These are phyloP conservation scores for Lottia scabra DNA, from an alignment of 2,888 invertebrate species.

Conservation along the genomic window DNA sequence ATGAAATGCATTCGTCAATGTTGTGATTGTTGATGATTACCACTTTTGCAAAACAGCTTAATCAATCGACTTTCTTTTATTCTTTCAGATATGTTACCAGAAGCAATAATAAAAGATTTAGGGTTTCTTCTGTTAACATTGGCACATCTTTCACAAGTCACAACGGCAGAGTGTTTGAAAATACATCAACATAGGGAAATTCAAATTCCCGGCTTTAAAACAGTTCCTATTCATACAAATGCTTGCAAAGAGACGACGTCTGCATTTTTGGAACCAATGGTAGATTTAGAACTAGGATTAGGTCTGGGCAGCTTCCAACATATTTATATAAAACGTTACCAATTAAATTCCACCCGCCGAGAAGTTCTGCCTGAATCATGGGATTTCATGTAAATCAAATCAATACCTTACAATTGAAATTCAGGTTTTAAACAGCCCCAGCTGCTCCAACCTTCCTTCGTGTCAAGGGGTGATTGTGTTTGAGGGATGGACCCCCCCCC, in stretches of 20 bases:
- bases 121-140: background rate
- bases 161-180: constrained; percentile 9
- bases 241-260: constrained; percentile 12
- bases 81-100: background rate
- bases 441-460: too few relatives aligned
- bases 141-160: background rate
- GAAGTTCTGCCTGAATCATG: too few relatives aligned
- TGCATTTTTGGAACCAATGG: constrained; percentile 4
- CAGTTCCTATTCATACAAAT: constrained; percentile 11
- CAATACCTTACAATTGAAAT: too few relatives aligned
- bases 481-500: too few relatives aligned
- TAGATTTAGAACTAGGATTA: background rate
- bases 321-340: constrained; percentile 15
- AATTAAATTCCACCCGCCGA: too few relatives aligned
- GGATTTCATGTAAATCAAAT: too few relatives aligned
- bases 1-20: too few relatives aligned
- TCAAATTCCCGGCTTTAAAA: constrained; percentile 12
- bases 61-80: background rate
- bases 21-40: too few relatives aligned
- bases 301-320: background rate
- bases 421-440: too few relatives aligned
- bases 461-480: too few relatives aligned
- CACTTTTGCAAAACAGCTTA: too few relatives aligned
- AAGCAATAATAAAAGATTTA: background rate
- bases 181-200: constrained; percentile 4